These are phyloP conservation scores for Branchipolynoe longqiensis DNA, from an alignment of 2,888 invertebrate genomes.

Conservation along the genomic window DNA sequence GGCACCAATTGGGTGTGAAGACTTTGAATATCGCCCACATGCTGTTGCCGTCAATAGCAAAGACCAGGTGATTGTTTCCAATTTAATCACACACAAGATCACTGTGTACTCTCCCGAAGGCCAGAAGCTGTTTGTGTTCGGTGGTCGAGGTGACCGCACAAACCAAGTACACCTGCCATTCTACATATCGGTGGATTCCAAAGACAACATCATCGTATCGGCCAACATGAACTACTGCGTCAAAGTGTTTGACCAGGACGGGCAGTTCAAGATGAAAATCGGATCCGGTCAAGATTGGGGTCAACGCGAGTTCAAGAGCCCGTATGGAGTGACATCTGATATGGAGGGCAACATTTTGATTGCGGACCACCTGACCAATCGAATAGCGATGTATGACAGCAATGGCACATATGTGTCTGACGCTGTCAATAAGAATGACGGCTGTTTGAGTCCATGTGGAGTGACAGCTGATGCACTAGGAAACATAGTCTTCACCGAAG, in stretches of 20 bases:
- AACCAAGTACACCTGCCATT: conserved; percentile 54
- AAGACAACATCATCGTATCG: conserved; percentile 58
- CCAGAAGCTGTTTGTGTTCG: conserved; percentile 58
- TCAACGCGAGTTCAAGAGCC: conserved; percentile 64
- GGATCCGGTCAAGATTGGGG: conserved; percentile 64
- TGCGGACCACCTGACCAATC: conserved; percentile 61
- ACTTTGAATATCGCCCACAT: conserved; percentile 72
- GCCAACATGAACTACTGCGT: conserved; percentile 60
- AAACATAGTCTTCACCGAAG: conserved; percentile 62
- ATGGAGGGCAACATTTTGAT: conserved; percentile 61
- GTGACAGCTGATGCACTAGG: conserved; percentile 62
- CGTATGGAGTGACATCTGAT: conserved; percentile 64
- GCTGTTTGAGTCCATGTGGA: conserved; percentile 61
- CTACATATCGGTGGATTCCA: conserved; percentile 38
- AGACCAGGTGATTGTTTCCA: conserved; percentile 75
- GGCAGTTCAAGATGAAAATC: conserved; percentile 59
- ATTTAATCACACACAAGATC: conserved; percentile 76
- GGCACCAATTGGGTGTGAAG: conserved; percentile 60
- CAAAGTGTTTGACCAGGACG: conserved; percentile 45
- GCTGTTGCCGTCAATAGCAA: conserved; percentile 73
- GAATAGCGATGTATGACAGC: conserved; percentile 18
- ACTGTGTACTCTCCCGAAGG: conserved; percentile 71
- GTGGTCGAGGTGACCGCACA: not conserved
- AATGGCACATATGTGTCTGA: conserved; percentile 7
- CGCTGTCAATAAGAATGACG: conserved; percentile 48